A percentile compares a stretch with the other conserved stretches of the same genome.
Conservation (phyloP, 2,113 vertebrate genomes). For the Mustelus asterias region DNA sequence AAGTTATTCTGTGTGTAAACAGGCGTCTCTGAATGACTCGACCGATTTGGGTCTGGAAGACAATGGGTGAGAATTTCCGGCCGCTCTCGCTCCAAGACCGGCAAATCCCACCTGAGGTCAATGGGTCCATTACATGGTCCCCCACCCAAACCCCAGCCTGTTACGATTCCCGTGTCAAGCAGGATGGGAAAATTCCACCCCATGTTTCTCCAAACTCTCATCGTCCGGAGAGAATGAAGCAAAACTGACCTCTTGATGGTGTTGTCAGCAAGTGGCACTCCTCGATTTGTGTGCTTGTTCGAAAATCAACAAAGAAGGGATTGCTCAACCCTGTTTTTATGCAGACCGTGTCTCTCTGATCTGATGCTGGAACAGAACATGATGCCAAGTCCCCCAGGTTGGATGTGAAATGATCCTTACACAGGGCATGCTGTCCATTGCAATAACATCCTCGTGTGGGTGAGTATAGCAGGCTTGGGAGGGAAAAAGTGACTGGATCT, state of each 20-base stretch:
- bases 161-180: too few relatives aligned
- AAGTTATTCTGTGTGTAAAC: not conserved
- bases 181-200: too few relatives aligned
- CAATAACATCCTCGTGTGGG: not conserved
- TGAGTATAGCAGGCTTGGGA: not conserved
- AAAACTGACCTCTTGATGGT: not conserved
- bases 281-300: not conserved
- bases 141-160: too few relatives aligned
- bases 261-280: not conserved
- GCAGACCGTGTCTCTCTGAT: not conserved
- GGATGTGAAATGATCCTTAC: not conserved
- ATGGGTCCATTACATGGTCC: too few relatives aligned
- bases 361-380: not conserved
- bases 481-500: not conserved
- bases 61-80: too few relatives aligned
- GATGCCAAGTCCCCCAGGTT: not conserved
- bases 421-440: not conserved
- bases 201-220: not conserved
- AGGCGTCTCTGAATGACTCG: not conserved
- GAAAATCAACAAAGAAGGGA: not conserved
- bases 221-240: not conserved
- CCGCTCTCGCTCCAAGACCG: too few relatives aligned
- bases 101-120: too few relatives aligned
- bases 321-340: not conserved
- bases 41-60: not conserved